phyloP scores from a whole-genome alignment of 2,113 vertebrate species.

The Melanocharis versteri region DNA sequence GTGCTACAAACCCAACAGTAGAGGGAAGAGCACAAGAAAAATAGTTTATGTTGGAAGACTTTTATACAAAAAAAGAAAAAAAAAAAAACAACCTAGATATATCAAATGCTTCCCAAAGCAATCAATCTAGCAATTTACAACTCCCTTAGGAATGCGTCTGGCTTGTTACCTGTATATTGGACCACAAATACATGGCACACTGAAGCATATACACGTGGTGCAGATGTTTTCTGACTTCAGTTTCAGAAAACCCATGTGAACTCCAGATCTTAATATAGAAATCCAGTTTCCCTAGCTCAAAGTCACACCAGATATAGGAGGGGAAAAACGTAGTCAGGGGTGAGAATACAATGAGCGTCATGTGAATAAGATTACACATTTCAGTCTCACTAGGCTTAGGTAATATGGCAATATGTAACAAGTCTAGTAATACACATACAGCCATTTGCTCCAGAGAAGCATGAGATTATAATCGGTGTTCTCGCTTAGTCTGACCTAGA shows the following conservation, averaged over 20 bases:
- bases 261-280: neutral
- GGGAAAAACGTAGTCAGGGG: rapidly evolving
- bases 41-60: neutral
- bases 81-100: neutral
- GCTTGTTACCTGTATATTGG: neutral
- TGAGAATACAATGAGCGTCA: neutral
- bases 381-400: neutral
- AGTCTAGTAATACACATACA: neutral
- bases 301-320: neutral
- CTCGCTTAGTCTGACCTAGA: neutral
- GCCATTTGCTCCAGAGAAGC: neutral
- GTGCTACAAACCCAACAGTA: neutral
- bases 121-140: neutral
- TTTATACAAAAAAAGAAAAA: neutral
- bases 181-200: neutral
- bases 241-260: neutral
- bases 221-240: neutral
- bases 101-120: neutral
- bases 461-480: neutral
- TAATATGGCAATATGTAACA: neutral
- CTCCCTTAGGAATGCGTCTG: neutral
- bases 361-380: neutral
- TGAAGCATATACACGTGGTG: rapidly evolving
- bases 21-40: neutral
- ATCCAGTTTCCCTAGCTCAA: neutral